Base-by-base conservation (phyloP, 64 coral and sea anemone species). In the Orbicella faveolata region DNA sequence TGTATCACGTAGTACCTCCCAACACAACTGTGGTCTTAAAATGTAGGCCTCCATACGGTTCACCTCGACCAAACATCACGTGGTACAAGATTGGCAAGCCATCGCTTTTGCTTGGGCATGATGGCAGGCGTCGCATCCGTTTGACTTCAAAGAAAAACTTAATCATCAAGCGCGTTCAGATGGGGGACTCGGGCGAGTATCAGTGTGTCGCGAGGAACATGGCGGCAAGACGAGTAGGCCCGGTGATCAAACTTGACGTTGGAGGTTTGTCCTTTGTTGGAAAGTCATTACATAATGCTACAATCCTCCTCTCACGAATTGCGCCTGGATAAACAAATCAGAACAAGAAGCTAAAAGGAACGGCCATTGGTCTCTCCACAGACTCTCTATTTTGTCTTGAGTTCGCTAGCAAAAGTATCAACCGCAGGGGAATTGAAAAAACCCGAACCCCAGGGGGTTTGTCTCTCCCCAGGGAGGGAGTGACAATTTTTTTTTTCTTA, bases 21-120 rank as follows among this genome's bases (percentile, higher is more conserved):
- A 61, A 81, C 26, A 35, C 53, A 12, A 62, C 79, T 10, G 79
- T 62, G n/a, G 57, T 81, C 53, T 26, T 81, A 18, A 54, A 17
- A 16, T 81, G 79, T 25, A 3, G 16, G 55, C 79, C 79, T 21
- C 79, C 79, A 34, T 0, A 2, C 13, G 79, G 79, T 6, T 81
- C 79, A 6, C 79, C 79, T 16, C 55, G 4, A 36, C 54, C 79
- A 1, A 63, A 61, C 6, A 36, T 81, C 79, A 81, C 79, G 30
- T 81, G 79, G 79, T 63, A 81, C 57, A 81, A 81, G 17, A 81
- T 62, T 63, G 79, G 79, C 30, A 52, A 81, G 23, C 33, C 79
- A 6, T 34, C 18, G 12, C 18, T 62, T 30, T 34, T 69, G 25
- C 25, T 62, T 63, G 14, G 79, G 39, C 39, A 4, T 5, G 6